Evolutionary conservation across 2,113 vertebrate species (phyloP).

Genomic region (Ictalurus punctatus): DNA sequence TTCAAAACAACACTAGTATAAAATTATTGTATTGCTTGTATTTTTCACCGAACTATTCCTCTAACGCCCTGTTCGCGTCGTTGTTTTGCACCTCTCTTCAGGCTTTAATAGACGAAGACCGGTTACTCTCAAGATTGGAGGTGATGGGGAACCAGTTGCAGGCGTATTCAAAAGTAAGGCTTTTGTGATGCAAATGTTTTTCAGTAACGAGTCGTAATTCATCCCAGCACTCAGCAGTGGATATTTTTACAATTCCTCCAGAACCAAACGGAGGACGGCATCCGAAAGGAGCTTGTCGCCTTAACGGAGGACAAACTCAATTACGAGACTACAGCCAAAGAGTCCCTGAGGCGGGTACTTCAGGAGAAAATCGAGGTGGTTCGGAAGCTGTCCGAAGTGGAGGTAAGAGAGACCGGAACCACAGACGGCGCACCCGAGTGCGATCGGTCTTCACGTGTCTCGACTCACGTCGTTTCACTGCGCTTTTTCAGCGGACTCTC

Average conservation of each 20-base stretch:
- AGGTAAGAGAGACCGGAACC: constrained; percentile 73
- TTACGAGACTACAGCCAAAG: constrained; percentile 98
- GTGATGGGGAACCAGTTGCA: constrained; percentile 99
- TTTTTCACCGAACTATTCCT: not conserved
- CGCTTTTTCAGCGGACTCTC: constrained; percentile 80
- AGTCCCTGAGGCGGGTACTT: constrained; percentile 96
- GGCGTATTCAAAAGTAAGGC: constrained; percentile 90
- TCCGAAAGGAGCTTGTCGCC: constrained; percentile 92
- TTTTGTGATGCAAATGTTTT: not conserved
- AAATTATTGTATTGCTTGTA: not conserved
- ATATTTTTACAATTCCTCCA: constrained; percentile 52
- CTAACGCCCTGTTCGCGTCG: not conserved
- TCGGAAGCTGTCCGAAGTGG: constrained; percentile 96
- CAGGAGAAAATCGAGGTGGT: constrained; percentile 99
- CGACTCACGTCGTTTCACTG: not conserved
- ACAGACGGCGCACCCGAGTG: not conserved
- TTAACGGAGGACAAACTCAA: constrained; percentile 98
- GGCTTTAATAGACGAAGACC: constrained; percentile 99
- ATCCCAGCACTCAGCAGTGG: not conserved
- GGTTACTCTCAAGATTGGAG: constrained; percentile 93
- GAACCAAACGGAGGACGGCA: constrained; percentile 96
- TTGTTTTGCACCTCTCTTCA: constrained; percentile 52
- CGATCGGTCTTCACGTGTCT: not conserved
- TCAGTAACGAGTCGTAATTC: not conserved
- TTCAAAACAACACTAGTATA: not conserved